Evolutionary conservation across 2,888 invertebrate species (phyloP), one percentile per base, ranked within the genome.

Genomic region (Cylindroiulus punctatus): DNA sequence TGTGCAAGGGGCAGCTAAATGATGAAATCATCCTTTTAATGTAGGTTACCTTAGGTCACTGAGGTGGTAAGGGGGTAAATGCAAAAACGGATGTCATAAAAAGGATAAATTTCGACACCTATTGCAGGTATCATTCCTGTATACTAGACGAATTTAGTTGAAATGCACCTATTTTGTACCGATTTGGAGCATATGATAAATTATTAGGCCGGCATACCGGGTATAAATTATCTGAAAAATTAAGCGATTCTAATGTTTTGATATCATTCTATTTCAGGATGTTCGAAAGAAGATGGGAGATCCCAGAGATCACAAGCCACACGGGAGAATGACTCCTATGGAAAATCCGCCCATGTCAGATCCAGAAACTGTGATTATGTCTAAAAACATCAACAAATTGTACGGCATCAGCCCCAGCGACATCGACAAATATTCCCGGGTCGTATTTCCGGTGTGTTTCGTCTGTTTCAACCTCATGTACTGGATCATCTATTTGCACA

Each of bases 401-500:
- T 94, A 95, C 92, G 96, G 92, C 90, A 96, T 97, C 91, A 97
- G 97, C 90, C 98, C 98, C 87, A 98, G 98, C 91, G 98, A 98
- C 92, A 99, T 99, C 92, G 99, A 99, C 94, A 98, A 98, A 93
- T 98, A 98, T 92, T 98, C 98, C 88, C 95, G 99, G 90, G 97
- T 98, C 92, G 95, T 98, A 90, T 99, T 99, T 92, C 99, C 99
- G 86, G 96, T 98, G 90, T 97, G 98, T 93, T 99, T 99, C 93
- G 96, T 98, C 89, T 96, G 98, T 92, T 99, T 99, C 94, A 99
- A 99, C 93, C 94, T 97, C 89, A 97, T 97, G 97, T 97, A 97
- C 93, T 97, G 97, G 97, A 97, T 97, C 92, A 97, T 97, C 91
- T 97, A 97, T 92, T 93, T 97, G 90, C 97, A 97, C 93, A 97